phyloP scores from a whole-genome alignment of 2,113 vertebrate genomes.

The Periophthalmus modestus region DNA sequence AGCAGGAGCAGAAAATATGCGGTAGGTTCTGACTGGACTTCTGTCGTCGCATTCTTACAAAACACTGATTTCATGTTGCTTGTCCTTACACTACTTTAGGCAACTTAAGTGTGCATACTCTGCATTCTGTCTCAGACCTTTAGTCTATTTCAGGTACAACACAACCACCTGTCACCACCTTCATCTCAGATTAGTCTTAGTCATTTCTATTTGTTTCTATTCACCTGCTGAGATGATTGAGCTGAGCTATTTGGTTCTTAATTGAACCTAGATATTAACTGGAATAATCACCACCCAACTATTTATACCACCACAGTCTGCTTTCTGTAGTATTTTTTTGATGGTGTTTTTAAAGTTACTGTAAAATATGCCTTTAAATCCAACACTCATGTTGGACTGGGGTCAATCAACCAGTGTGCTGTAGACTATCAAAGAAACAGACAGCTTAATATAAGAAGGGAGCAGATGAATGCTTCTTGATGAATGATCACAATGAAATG shows the following conservation, averaged over 20 bases:
- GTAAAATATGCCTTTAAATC: neutral
- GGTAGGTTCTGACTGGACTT: slow-evolving; percentile 78
- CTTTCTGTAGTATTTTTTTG: slow-evolving; percentile 31
- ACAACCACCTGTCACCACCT: slow-evolving; percentile 26
- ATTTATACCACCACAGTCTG: slow-evolving; percentile 44
- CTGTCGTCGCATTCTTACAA: neutral
- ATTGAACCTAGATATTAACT: slow-evolving; percentile 31
- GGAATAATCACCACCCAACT: slow-evolving; percentile 13
- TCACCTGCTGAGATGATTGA: slow-evolving; percentile 23
- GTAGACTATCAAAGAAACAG: no score
- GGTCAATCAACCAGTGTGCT: no score
- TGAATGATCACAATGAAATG: neutral
- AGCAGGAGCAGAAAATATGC: slow-evolving; percentile 90
- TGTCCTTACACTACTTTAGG: slow-evolving; percentile 11
- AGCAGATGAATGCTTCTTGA: neutral
- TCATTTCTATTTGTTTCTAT: slow-evolving; percentile 33
- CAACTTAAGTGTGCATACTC: neutral
- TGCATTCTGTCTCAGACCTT: no score
- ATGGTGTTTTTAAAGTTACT: neutral
- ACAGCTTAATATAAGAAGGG: neutral
- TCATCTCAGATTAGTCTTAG: slow-evolving; percentile 36
- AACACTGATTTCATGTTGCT: neutral
- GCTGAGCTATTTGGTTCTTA: slow-evolving; percentile 39
- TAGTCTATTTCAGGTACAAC: slow-evolving; percentile 14
- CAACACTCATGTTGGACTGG: no score